Evolutionary conservation across 2,113 vertebrate species (phyloP).

Genomic region (Lophotis ruficrista): DNA sequence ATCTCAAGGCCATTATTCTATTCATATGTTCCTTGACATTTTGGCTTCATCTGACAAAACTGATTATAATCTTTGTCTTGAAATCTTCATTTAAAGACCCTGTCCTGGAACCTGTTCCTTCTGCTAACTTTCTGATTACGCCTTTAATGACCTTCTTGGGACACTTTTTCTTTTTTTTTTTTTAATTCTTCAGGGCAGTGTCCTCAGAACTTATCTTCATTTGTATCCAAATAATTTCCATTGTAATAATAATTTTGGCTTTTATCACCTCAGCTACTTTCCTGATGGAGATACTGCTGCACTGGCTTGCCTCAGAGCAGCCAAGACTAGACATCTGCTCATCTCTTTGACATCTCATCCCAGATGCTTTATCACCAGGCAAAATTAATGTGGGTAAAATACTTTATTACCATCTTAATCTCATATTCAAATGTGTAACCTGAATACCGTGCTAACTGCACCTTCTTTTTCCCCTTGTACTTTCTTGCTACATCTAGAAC

Average conservation of each 20-base stretch:
- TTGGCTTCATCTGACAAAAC: slow-evolving; percentile 48
- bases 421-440: not conserved
- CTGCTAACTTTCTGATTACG: not conserved
- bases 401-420: slow-evolving; percentile 10
- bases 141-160: not conserved
- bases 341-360: slow-evolving; percentile 65
- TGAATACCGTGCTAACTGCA: not conserved
- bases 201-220: not conserved
- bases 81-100: slow-evolving; percentile 17
- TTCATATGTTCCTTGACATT: slow-evolving; percentile 62
- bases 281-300: slow-evolving; percentile 23
- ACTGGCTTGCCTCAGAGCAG: slow-evolving; percentile 46
- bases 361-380: slow-evolving; percentile 63
- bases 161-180: not conserved
- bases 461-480: not conserved
- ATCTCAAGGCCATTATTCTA: slow-evolving; percentile 46
- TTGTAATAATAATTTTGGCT: slow-evolving; percentile 53
- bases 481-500: not conserved
- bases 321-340: slow-evolving; percentile 62
- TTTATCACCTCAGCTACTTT: not conserved
- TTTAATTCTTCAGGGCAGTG: not conserved
- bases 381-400: slow-evolving; percentile 39
- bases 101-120: slow-evolving; percentile 13
- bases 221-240: slow-evolving; percentile 18
- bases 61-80: slow-evolving; percentile 10